Conservation (phyloP, 2,888 invertebrate species). For the Saturnia pavonia region DNA sequence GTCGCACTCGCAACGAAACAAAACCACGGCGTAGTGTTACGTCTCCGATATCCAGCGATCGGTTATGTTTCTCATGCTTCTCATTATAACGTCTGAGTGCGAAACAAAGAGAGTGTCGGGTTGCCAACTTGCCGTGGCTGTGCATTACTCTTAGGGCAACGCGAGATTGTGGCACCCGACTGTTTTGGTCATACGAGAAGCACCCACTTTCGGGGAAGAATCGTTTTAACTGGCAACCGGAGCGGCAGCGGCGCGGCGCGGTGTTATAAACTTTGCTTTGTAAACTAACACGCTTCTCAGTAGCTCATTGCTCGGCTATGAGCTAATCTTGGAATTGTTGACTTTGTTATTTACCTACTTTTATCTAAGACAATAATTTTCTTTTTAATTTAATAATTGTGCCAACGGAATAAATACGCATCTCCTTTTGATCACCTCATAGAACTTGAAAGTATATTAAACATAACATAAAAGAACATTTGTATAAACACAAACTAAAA, state of each 20-base stretch:
- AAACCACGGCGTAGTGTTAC: slow-evolving; percentile 63
- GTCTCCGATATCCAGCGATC: slow-evolving; percentile 70
- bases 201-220: slow-evolving; percentile 62
- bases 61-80: slow-evolving; percentile 77
- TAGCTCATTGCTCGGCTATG: background rate
- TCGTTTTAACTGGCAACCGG: slow-evolving; percentile 50
- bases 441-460: too few relatives aligned
- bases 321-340: background rate
- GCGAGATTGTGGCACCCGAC: slow-evolving; percentile 48
- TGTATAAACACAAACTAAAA: too few relatives aligned
- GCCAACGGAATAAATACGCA: too few relatives aligned
- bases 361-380: too few relatives aligned
- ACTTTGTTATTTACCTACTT: too few relatives aligned
- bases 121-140: too few relatives aligned
- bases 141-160: slow-evolving; percentile 65
- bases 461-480: too few relatives aligned
- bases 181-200: slow-evolving; percentile 69
- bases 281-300: slow-evolving; percentile 3
- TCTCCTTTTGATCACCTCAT: too few relatives aligned
- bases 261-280: slow-evolving; percentile 1
- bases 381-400: too few relatives aligned
- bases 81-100: slow-evolving; percentile 76
- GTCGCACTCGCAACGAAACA: slow-evolving; percentile 40
- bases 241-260: background rate
- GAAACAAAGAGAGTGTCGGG: slow-evolving; percentile 74